Evolutionary conservation across 2,113 vertebrate species (phyloP).

Genomic region (Corythoichthys haematopterus): DNA sequence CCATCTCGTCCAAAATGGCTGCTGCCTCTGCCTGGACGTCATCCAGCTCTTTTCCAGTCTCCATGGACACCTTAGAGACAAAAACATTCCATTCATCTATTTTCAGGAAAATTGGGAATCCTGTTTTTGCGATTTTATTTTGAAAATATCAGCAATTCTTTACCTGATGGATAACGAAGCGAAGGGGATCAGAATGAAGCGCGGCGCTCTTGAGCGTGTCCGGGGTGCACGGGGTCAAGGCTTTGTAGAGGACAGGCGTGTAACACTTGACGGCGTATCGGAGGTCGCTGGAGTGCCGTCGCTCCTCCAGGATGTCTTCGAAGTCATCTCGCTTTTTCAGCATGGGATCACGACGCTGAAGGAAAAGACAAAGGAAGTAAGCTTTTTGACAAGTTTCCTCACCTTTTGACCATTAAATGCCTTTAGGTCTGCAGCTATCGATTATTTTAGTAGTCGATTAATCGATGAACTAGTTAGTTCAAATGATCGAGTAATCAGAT

Average conservation of each 20-base stretch:
- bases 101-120: too few species aligned
- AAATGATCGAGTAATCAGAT: too few species aligned
- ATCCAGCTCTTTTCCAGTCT: conserved; percentile 72
- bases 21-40: conserved; percentile 79
- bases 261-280: conserved; percentile 88
- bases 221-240: conserved; percentile 77
- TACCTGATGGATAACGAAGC: conserved; percentile 85
- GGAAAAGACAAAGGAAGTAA: too few species aligned
- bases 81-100: neutral
- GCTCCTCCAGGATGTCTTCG: conserved; percentile 92
- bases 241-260: conserved; percentile 83
- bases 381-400: neutral
- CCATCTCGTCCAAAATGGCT: conserved; percentile 93
- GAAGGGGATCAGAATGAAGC: conserved; percentile 83
- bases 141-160: neutral
- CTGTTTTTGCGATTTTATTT: too few species aligned
- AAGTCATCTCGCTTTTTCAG: conserved; percentile 90
- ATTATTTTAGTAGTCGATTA: too few species aligned
- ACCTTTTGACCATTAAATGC: neutral
- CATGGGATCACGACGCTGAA: conserved; percentile 72
- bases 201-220: conserved; percentile 77
- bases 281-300: conserved; percentile 86
- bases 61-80: conserved; percentile 75
- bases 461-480: too few species aligned
- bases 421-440: too few species aligned